A percentile compares a stretch with the other conserved stretches of the same genome.
Conservation (phyloP, 2,113 vertebrate species). For the Osmerus mordax region DNA sequence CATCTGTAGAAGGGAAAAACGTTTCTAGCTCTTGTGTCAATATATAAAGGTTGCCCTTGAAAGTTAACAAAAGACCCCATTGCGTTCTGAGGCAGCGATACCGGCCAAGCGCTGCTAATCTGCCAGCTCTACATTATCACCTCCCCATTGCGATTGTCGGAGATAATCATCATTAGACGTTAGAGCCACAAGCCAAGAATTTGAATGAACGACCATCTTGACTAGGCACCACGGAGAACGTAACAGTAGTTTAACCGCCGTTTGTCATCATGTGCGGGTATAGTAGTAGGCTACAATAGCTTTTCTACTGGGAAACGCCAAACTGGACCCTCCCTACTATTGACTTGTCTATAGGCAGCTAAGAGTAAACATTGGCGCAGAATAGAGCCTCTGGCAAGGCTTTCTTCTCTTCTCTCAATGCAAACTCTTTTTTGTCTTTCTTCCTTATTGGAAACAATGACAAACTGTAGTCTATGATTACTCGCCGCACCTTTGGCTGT, state of each 20-base stretch:
- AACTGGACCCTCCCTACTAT: constrained; percentile 1
- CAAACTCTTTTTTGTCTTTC: constrained; percentile 1
- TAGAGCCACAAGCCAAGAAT: constrained; percentile 2
- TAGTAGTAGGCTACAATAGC: constrained; percentile 5
- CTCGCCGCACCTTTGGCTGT: background rate
- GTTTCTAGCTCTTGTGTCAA: background rate
- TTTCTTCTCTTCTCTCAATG: background rate
- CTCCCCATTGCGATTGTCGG: background rate
- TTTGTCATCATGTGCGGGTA: constrained; percentile 22
- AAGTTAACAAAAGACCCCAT: background rate
- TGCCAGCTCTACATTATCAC: constrained; percentile 11
- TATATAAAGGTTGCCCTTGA: background rate
- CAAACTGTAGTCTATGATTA: background rate
- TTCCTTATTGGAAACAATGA: constrained; percentile 4
- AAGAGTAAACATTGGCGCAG: constrained; percentile 17
- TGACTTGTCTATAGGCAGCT: constrained; percentile 15
- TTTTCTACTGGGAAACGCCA: constrained; percentile 6
- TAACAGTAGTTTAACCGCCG: constrained; percentile 22
- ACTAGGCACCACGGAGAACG: constrained; percentile 25
- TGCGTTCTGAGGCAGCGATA: background rate
- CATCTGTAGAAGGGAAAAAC: background rate
- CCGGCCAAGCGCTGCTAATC: constrained; percentile 32
- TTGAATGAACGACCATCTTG: constrained; percentile 8
- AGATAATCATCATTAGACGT: constrained; percentile 21
- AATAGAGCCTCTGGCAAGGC: constrained; percentile 7